Base-by-base conservation (phyloP, 2,888 invertebrate genomes). In the Agonopterix heracliana region DNA sequence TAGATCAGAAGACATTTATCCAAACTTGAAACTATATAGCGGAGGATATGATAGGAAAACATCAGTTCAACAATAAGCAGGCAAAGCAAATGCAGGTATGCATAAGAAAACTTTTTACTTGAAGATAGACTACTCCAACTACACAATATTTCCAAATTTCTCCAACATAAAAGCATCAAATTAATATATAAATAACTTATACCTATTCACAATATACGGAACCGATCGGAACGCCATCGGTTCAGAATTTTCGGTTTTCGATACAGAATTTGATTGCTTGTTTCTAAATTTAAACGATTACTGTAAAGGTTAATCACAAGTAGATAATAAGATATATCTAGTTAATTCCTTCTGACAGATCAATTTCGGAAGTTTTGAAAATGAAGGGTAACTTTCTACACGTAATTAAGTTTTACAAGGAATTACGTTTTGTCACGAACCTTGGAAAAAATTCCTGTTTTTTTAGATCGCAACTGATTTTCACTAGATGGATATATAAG, bases 381-480 rank as follows among this genome's bases (percentile, higher is more conserved):
- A 2, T 34, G 47, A 51, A 45, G 41, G 51, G 50, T 54, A 55
- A 59, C 63, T 64, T 62, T 62, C 57, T 48, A 56, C 43, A 56
- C 48, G 50, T 58, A 63, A 61, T 64, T 59, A 47, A 44, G 38
- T 54, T 62, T 60, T 59, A 54, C 50, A 61, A 60, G 50, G 55
- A 60, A 76, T 75, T 64, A 63, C 64, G 49, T 57, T 57, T 63
- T 59, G 60, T 68, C 71, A 73, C 70, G 71, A 65, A 50, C 42
- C 14, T 41, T 26, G 26, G 26, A 5, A 5, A 26, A 26, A 4
- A 26, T 7, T 26, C 7, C 26, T 26, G 2, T 1, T 26, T 26
- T 26, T 26, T 26, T 26, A 26, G 26, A 26, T 26, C 1, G 26
- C 5, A 26, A 7, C 26, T 5, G 26, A 26, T 26, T 26, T 26